These are phyloP conservation scores for Belonocnema kinseyi DNA, from an alignment of 1,140 invertebrate species.

Conservation along the genomic window DNA sequence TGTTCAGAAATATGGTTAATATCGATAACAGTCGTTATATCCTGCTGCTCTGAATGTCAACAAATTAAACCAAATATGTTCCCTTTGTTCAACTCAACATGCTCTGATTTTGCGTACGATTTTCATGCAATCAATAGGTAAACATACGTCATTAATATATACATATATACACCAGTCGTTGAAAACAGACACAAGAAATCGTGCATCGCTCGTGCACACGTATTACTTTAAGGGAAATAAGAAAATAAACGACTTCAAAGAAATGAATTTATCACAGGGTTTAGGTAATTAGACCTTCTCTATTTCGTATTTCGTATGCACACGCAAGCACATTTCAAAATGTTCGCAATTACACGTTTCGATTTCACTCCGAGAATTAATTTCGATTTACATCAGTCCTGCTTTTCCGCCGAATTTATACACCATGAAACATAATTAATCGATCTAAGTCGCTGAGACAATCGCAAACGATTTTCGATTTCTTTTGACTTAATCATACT, in stretches of 20 bases:
- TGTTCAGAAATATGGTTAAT: too few species aligned
- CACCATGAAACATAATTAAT: not conserved
- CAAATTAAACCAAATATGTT: too few species aligned
- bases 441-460: conserved; percentile 5
- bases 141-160: not conserved
- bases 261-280: conserved; percentile 54
- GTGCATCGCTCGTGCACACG: not conserved
- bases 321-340: conserved; percentile 42
- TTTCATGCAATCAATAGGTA: too few species aligned
- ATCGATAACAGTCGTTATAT: too few species aligned
- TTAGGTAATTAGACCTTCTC: conserved; percentile 54
- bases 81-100: too few species aligned
- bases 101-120: too few species aligned
- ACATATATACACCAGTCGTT: not conserved
- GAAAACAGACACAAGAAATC: not conserved
- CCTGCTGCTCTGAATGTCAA: too few species aligned
- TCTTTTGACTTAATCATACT: not conserved
- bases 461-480: conserved; percentile 1
- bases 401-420: not conserved
- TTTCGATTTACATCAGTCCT: conserved; percentile 1
- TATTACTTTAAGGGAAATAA: not conserved
- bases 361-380: conserved; percentile 11
- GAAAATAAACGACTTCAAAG: conserved; percentile 24
- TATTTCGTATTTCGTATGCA: conserved; percentile 41
- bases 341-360: conserved; percentile 6